phyloP scores from a whole-genome alignment of 2,113 vertebrate genomes.

The Gopherus flavomarginatus region DNA sequence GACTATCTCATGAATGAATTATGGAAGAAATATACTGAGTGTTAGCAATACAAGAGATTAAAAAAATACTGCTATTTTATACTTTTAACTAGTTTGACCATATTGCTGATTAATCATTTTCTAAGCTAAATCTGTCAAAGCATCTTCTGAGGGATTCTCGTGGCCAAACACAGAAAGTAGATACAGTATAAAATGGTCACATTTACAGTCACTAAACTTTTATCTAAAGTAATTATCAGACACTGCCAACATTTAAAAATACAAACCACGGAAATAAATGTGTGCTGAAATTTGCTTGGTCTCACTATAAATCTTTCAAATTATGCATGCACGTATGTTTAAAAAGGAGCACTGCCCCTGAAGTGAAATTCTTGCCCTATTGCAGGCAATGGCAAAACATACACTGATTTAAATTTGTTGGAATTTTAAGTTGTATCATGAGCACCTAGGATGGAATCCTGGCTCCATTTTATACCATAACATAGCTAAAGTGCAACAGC shows the following conservation, averaged over 20 bases:
- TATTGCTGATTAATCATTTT: background rate
- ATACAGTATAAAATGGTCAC: background rate
- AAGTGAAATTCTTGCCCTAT: background rate
- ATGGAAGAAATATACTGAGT: background rate
- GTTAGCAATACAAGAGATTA: background rate
- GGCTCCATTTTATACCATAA: background rate
- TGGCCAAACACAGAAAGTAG: background rate
- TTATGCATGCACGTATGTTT: background rate
- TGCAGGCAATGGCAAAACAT: background rate
- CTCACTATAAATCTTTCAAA: background rate
- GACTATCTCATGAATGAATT: background rate
- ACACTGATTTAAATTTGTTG: background rate
- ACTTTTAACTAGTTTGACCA: background rate
- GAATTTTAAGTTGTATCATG: background rate
- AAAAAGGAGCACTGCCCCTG: background rate
- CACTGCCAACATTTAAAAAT: background rate
- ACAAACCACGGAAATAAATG: background rate
- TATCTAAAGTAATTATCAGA: background rate
- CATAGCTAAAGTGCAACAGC: background rate
- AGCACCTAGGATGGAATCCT: background rate
- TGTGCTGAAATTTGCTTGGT: background rate
- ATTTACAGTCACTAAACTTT: background rate
- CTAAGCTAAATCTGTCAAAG: background rate
- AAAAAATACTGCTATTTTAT: too few relatives aligned
- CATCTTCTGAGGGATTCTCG: background rate